These are phyloP conservation scores for Scalopus aquaticus DNA, from an alignment of 2,113 vertebrate genomes.

Conservation along the genomic window DNA sequence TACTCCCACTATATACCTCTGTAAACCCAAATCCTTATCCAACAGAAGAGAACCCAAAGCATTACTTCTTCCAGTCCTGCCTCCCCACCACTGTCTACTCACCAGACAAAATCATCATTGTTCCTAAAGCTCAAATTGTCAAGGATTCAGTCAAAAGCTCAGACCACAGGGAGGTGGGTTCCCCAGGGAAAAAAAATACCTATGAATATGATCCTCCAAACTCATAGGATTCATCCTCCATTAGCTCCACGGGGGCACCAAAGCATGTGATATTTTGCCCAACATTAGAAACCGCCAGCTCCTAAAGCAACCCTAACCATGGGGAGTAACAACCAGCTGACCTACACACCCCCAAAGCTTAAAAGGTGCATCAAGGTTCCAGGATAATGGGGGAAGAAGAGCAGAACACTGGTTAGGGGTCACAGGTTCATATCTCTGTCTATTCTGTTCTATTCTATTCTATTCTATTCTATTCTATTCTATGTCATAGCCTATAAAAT, in stretches of 20 bases:
- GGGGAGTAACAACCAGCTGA: no score
- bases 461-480: no score
- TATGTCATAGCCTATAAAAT: neutral
- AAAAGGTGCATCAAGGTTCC: neutral
- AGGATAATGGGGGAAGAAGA: neutral
- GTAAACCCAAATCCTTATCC: slow-evolving; percentile 13
- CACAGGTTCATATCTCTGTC: neutral
- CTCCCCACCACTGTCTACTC: neutral
- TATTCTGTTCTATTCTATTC: neutral
- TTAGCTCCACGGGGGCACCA: neutral
- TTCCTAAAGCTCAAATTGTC: neutral
- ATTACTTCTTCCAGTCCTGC: neutral
- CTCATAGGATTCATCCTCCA: neutral
- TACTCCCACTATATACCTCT: neutral
- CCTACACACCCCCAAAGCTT: neutral
- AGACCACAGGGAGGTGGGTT: neutral
- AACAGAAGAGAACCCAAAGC: neutral
- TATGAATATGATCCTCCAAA: neutral
- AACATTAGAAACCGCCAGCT: neutral
- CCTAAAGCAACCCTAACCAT: neutral
- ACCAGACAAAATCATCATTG: neutral
- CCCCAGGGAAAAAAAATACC: neutral
- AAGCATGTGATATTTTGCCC: neutral
- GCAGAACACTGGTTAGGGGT: neutral
- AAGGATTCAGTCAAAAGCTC: neutral